Evolutionary conservation across 2,113 vertebrate genomes (phyloP), one percentile per base, ranked within the genome.

Genomic region (Cygnus atratus): DNA sequence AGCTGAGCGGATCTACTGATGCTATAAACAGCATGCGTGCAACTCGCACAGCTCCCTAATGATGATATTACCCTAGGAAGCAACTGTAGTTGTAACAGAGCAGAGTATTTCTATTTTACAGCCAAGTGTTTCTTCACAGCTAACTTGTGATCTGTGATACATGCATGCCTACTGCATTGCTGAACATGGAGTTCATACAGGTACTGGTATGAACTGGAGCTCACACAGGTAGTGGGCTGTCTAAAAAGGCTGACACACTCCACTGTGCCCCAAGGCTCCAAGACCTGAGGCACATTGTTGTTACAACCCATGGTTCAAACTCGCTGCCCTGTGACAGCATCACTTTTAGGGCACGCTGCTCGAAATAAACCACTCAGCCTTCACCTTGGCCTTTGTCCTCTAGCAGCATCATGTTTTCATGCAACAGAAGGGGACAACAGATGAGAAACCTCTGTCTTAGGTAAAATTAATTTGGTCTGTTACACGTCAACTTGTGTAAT

Each of bases 311-410:
- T 21, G 46, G 46, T 11, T 48, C 65, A 66, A 94, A 62, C 43
- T 54, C 24, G 7, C 61, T 41, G 33, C 31, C 21, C 44, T 7
- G 10, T 4, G 55, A 7, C 29, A 58, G 55, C 12, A 37, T 59
- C 22, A 58, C 35, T 77, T 84, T 74, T 11, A 84, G 63, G 10
- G 41, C 33, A 46, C 82, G 52, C 63, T 67, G 33, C 35, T 93
- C 72, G 19, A 93, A 92, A 73, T 66, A 95, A 96, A 92, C 72
- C 90, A 25, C 41, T 58, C 57, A 71, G 90, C 81, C 50, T 96
- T 96, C 87, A n/a, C 84, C 76, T 92, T 92, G 75, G 75, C 73
- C 74, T 89, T 91, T 73, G 37, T 92, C 82, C 88, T 58, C 16
- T 3, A 5, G 39, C 88, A 92, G 73, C 57, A 74, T 75, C 41